Base-by-base conservation (phyloP, 2,113 vertebrate species). In the Plecotus auritus region DNA sequence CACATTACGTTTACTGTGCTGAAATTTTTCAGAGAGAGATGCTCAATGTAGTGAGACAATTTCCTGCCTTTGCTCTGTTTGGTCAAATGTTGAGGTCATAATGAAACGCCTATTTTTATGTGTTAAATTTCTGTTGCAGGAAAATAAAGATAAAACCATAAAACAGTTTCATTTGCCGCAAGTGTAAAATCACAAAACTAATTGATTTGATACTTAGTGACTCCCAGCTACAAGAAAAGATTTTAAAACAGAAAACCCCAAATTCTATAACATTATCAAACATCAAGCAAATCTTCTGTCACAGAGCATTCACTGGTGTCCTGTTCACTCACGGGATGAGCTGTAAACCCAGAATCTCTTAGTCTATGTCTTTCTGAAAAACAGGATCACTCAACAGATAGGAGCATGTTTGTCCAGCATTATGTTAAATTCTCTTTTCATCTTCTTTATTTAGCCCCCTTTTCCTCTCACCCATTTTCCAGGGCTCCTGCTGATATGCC, bases 391-490 rank as follows among this genome's bases (percentile, higher is more conserved):
- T 98, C 97, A 97, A 97, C 9, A 82, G 97, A 98, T 93, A 98
- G 97, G 92, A 94, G 64, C 85, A 78, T 64, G 47, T 96, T 97
- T 98, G 97, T 96, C 96, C 92, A 96, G 97, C 67, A 89, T 85
- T 61, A 85, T 90, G 85, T 83, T 96, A 96, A 95, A 98, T 96
- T 98, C 95, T 89, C 77, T 93, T 97, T 97, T 97, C 70, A 90
- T 37, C 18, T 32, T 67, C 47, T 56, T 23, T 81, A 30, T 72
- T 85, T 26, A 84, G 83, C 77, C 97, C 40, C 42, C 86, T 95
- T 95, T 95, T 93, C 28, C 96, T 98, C 97, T 80, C 97, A 82
- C 95, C 92, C 98, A 90, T 98, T 97, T 98, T 98, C 83, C 90
- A 94, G 77, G 96, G 91, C 81, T 97, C 98, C 93, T 89, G 82